Percentiles rank a stretch among this genome's conserved stretches.
These are phyloP conservation scores for Molothrus aeneus DNA, from an alignment of 2,797 vertebrate genomes.

Conservation along the genomic window DNA sequence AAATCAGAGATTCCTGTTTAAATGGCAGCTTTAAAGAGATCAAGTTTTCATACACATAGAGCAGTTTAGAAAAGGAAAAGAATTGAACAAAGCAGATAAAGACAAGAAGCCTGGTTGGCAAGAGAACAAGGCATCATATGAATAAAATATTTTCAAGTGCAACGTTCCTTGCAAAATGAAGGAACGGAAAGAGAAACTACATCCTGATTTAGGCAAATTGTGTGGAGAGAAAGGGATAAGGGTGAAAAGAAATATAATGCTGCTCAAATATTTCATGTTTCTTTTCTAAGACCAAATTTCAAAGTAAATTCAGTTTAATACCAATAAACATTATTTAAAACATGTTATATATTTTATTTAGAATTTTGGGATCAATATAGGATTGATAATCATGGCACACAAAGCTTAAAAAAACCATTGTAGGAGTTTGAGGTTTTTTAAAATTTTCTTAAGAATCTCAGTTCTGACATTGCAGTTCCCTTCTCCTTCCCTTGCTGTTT, in stretches of 20 bases:
- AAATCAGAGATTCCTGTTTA: neutral
- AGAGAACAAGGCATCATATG: neutral
- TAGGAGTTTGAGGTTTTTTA: fast-evolving
- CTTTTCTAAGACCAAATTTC: neutral
- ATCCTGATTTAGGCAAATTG: neutral
- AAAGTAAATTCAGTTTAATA: neutral
- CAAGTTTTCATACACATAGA: neutral
- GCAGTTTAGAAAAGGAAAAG: neutral
- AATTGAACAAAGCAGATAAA: neutral
- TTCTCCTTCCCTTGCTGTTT: neutral
- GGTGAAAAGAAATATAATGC: neutral
- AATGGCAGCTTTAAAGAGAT: neutral
- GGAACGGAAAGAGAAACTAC: neutral
- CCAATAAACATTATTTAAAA: neutral
- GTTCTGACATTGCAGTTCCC: neutral
- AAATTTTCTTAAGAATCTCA: neutral
- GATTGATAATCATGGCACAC: neutral
- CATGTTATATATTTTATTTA: neutral
- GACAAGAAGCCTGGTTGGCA: neutral
- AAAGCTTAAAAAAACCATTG: neutral
- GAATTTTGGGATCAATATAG: neutral
- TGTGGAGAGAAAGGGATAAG: neutral
- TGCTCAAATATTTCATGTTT: neutral
- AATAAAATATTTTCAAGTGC: neutral
- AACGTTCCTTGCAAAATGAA: neutral